Evolutionary conservation across 1,140 invertebrate genomes (phyloP), one percentile per base, ranked within the genome.

Genomic region (Drosophila trapezifrons): DNA sequence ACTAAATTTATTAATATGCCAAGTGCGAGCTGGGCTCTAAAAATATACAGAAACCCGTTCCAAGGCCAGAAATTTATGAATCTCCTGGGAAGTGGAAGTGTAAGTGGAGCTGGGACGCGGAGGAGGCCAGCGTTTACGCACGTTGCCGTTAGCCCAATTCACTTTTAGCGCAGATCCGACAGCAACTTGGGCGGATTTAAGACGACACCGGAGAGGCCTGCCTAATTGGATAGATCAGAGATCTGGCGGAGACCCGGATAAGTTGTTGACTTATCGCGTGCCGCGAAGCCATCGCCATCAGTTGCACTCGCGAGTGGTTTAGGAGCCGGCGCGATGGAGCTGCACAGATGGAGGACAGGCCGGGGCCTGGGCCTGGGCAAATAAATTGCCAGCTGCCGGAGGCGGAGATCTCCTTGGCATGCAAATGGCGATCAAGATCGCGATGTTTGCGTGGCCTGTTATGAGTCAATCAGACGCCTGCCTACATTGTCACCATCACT

Each of bases 401-500:
- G 72, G 73, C 62, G 43, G 49, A 38, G 46, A 37, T 42, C 49
- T 47, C 37, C 51, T 55, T 65, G 78, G 78, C 78, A 86, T 79
- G 79, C 83, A 79, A 81, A 72, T 83, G 75, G 57, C 65, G 64
- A 78, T 71, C 75, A 57, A 89, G 84, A 89, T 89, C 86, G 83
- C 57, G 71, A 89, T 86, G 79, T 80, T 79, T 69, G 83, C 79
- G 83, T 76, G 71, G 83, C 79, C 82, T 86, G 84, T 83, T 86
- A 86, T 86, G 84, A 86, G 83, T 86, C 83, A 89, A 86, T 86
- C 83, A 86, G 83, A 87, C 62, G 78, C 82, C 71, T 79, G 76
- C 70, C 70, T 82, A 85, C 82, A 86, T 87, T 86, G 83, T 86
- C 83, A 86, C 79, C 79, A 78, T 83, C 84, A 86, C 80, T 86